Evolutionary conservation across 2,113 vertebrate species (phyloP), one percentile per base, ranked within the genome.

Genomic region (Poeciliopsis occidentalis): DNA sequence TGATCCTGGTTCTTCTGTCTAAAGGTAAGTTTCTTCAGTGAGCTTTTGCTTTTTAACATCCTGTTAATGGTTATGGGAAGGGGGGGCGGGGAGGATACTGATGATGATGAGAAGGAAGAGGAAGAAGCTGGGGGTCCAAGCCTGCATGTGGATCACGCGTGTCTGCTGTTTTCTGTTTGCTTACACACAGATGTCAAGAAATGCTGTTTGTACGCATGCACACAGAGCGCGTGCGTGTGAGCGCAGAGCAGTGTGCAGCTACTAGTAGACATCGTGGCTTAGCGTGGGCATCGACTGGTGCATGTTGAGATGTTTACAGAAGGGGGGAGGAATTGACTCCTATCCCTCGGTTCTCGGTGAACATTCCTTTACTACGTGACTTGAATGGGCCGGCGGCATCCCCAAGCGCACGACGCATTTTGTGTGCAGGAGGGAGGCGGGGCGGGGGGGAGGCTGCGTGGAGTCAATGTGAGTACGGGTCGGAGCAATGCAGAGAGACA

Each of bases 21-120:
- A 89, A 91, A 89, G 93, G 94, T 95, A 94, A 94, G 93, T 93
- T 93, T 67, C 19, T 87, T 80, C 60, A 44, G 63, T 32, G 78
- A 75, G 68, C 78, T 73, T 75, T 66, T 75, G 80, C 57, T 73
- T 75, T 75, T 60, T 69, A 68, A 61, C 54, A n/a, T 69, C 57
- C 19, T 32, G 5, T 19, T 27, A 17, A n/a, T 73, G 89, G 63
- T 69, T 54, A 81, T 91, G 89, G 92, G 92, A 29, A 29, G 29
- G 29, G 30, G 3, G 30, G 30, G 30, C 3, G 89, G 85, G 84
- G 94, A 91, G 27, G 27, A 94, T 94, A 93, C 92, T 93, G 92
- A 95, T 95, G 89, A 88, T 30, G 84, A 69, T 64, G 54, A 41
- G 0, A 22, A 32, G 26, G 67, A 57, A 12, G 27, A 34, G 15